Evolutionary conservation across 2,888 invertebrate species (phyloP).

Genomic region (Teleogryllus oceanicus): DNA sequence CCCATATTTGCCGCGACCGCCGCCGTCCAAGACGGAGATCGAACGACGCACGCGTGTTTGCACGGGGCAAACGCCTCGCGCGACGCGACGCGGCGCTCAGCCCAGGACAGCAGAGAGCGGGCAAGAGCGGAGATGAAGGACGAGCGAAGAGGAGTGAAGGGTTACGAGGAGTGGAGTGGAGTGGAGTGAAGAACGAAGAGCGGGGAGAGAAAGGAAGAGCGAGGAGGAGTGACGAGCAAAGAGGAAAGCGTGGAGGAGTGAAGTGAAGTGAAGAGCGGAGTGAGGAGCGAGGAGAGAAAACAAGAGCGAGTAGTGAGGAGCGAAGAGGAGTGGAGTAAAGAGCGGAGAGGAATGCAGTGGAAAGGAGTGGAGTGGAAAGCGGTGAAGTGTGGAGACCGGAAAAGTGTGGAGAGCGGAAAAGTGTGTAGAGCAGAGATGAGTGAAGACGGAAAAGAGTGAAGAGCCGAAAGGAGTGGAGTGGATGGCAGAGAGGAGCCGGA

Average conservation of each 20-base stretch:
- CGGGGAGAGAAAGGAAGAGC: too few relatives aligned
- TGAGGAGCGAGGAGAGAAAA: too few relatives aligned
- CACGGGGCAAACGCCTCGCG: background rate
- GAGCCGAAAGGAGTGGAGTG: too few relatives aligned
- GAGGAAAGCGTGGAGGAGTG: background rate
- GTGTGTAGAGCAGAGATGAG: background rate
- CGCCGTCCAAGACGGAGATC: background rate
- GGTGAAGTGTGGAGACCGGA: too few relatives aligned
- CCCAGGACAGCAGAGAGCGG: background rate
- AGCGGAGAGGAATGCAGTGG: too few relatives aligned
- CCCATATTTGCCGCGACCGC: conserved; percentile 18
- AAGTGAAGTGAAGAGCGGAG: too few relatives aligned
- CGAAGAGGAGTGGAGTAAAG: too few relatives aligned
- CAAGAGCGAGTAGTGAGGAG: too few relatives aligned
- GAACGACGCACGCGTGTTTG: background rate
- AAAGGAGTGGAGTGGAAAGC: too few relatives aligned
- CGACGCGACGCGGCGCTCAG: background rate
- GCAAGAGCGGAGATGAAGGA: background rate
- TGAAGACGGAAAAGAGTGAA: background rate
- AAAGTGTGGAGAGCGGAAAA: too few relatives aligned
- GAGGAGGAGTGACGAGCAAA: background rate
- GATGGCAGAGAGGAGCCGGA: too few relatives aligned
- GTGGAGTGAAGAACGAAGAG: background rate
- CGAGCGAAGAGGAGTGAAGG: background rate
- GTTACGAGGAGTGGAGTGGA: background rate